These are phyloP conservation scores for Bombus balteatus DNA, from an alignment of 1,140 invertebrate species.

Conservation along the genomic window DNA sequence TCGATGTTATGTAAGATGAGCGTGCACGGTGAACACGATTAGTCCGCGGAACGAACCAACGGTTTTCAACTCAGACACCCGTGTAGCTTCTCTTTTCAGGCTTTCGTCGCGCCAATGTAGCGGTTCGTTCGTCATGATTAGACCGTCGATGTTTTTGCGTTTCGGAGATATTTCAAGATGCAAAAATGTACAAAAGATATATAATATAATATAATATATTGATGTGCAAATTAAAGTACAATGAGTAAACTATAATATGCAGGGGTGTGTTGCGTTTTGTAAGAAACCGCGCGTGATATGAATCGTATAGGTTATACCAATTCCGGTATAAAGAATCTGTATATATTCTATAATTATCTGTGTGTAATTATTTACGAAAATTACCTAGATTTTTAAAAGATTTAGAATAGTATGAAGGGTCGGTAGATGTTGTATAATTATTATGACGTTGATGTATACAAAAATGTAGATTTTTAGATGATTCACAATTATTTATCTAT, in stretches of 20 bases:
- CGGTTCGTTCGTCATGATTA: not conserved
- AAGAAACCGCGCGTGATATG: not conserved
- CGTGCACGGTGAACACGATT: constrained; percentile 36
- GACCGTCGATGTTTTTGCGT: not conserved
- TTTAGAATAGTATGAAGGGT: no score
- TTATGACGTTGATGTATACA: no score
- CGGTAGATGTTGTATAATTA: no score
- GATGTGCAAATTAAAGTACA: not conserved
- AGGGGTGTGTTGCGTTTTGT: not conserved
- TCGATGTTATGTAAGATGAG: constrained; percentile 57
- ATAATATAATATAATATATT: not conserved
- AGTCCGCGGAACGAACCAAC: constrained; percentile 9
- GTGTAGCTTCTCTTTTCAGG: not conserved
- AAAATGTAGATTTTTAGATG: no score
- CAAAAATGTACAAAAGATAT: not conserved
- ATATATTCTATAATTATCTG: not conserved
- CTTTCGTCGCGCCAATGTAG: not conserved
- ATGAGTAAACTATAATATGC: not conserved
- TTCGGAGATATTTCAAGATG: not conserved
- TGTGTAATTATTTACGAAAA: not conserved
- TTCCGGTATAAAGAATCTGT: not conserved
- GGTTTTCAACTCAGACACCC: not conserved
- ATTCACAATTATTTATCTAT: not conserved
- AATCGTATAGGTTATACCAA: not conserved
- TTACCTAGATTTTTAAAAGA: no score